These are phyloP conservation scores for Dissostichus mawsoni DNA, from an alignment of 2,113 vertebrate genomes.

Conservation along the genomic window DNA sequence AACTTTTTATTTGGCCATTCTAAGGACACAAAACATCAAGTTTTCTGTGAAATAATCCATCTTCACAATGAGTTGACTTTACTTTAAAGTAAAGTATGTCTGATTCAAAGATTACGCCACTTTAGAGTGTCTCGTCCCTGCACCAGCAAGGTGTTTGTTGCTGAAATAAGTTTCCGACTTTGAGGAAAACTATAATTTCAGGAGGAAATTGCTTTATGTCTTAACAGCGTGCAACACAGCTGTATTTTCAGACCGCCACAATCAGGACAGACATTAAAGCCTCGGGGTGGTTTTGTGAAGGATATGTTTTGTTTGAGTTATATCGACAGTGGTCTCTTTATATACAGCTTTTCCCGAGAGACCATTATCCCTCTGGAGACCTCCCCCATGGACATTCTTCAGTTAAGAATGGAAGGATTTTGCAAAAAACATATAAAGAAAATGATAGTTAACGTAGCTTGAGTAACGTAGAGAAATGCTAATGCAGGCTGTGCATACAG, in stretches of 20 bases:
- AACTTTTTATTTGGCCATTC: neutral
- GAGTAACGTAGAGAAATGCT: conserved; percentile 14
- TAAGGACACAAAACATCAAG: neutral
- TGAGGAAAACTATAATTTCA: conserved; percentile 19
- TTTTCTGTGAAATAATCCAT: neutral
- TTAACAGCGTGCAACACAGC: conserved; percentile 9
- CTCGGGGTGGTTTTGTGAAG: conserved; percentile 42
- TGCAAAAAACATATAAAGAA: conserved; percentile 35
- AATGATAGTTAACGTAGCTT: conserved; percentile 26
- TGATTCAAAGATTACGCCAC: conserved; percentile 20
- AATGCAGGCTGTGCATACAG: conserved; percentile 24
- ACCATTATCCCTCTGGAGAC: conserved; percentile 50
- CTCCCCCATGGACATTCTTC: conserved; percentile 35
- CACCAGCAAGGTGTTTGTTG: conserved; percentile 15
- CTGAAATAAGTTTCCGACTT: conserved; percentile 28
- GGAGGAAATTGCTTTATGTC: conserved; percentile 32
- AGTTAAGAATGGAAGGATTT: conserved; percentile 36
- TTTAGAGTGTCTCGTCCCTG: neutral
- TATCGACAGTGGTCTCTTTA: conserved; percentile 55
- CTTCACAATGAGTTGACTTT: conserved; percentile 20
- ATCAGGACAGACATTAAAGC: conserved; percentile 43
- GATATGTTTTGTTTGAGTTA: conserved; percentile 63
- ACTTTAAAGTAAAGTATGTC: neutral
- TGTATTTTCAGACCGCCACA: conserved; percentile 25
- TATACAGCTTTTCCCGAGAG: conserved; percentile 51